These are phyloP conservation scores for Acholoe squamosa DNA, from an alignment of 2,888 invertebrate species.

Conservation along the genomic window DNA sequence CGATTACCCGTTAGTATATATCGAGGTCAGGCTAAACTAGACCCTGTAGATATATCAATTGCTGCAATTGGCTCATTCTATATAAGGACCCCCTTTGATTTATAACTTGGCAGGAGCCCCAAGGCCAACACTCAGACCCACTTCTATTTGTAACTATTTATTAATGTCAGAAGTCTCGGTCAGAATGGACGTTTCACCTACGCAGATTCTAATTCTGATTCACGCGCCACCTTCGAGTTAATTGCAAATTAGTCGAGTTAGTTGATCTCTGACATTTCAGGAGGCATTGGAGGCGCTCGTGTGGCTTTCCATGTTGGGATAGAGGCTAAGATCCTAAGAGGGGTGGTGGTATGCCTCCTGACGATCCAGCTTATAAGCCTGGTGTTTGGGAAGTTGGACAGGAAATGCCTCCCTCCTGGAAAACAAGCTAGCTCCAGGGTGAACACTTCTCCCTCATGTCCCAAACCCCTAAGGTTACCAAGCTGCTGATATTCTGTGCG, in stretches of 20 bases:
- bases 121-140: background rate
- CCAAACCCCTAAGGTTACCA: conserved; percentile 7
- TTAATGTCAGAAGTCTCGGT: conserved; percentile 41
- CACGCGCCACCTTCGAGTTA: conserved; percentile 4
- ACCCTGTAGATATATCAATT: too few species aligned
- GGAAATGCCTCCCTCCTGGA: background rate
- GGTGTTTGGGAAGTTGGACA: background rate
- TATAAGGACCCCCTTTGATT: conserved; percentile 1
- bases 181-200: conserved; percentile 44
- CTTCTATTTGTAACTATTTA: conserved; percentile 6
- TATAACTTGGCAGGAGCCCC: background rate
- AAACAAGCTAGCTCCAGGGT: conserved; percentile 15
- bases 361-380: background rate
- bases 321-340: background rate
- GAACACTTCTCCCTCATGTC: background rate
- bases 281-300: background rate
- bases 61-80: background rate
- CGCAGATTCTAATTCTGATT: conserved; percentile 30
- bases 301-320: conserved; percentile 33
- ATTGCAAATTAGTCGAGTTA: conserved; percentile 19
- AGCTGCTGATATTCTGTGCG: conserved; percentile 22
- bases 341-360: background rate
- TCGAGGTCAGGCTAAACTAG: too few species aligned
- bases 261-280: conserved; percentile 26
- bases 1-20: too few species aligned